Percentiles rank a stretch among this genome's conserved stretches.
Conservation (phyloP, 2,113 vertebrate genomes). For the Burhinus oedicnemus region DNA sequence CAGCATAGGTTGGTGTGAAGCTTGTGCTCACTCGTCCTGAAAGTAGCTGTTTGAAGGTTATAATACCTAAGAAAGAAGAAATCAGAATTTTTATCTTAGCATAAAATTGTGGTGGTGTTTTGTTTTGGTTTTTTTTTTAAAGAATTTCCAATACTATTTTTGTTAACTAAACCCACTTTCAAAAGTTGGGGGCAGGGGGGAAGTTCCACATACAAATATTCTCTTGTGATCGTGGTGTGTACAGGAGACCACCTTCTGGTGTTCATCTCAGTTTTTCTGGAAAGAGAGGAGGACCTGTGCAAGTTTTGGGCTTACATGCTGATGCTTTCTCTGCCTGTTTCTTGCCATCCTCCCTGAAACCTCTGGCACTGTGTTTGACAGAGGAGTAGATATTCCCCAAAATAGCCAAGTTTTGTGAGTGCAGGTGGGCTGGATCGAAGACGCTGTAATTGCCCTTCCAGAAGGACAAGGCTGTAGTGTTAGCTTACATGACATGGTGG, state of each 20-base stretch:
- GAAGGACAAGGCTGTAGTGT: not conserved
- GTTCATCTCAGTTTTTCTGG: not conserved
- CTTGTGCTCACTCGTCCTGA: fast-evolving
- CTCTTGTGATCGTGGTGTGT: not conserved
- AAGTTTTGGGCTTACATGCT: not conserved
- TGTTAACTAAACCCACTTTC: not conserved
- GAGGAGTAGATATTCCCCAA: not conserved
- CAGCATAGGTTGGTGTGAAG: not conserved
- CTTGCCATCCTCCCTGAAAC: not conserved
- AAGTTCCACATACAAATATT: not conserved
- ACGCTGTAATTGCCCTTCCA: not conserved
- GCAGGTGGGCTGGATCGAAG: not conserved
- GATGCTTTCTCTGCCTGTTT: not conserved
- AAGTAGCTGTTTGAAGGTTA: not conserved
- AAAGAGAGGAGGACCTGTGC: not conserved
- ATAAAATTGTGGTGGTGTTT: not conserved
- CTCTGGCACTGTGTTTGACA: not conserved
- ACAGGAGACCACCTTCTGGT: not conserved
- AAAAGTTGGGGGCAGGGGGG: not conserved
- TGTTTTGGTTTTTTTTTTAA: not conserved
- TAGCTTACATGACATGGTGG: not conserved
- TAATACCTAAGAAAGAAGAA: not conserved
- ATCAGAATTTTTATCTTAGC: not conserved
- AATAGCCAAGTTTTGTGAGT: not conserved
- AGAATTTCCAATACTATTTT: not conserved